Base-by-base conservation (phyloP, 1,140 invertebrate genomes). In the Aphaenogaster floridana region DNA sequence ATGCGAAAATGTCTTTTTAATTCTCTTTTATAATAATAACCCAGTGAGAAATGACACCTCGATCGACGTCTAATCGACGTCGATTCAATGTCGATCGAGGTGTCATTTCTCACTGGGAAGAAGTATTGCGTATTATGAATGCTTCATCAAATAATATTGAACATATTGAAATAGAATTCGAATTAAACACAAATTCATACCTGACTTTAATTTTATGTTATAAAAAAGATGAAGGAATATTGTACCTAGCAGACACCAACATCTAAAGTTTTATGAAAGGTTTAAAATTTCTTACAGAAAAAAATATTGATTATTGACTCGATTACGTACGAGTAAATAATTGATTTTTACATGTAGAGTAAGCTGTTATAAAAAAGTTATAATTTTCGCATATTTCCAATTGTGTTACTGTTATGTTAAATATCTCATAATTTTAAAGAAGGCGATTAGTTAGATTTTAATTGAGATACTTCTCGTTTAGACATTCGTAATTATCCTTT, bases 341-440 rank as follows among this genome's bases (percentile, higher is more conserved):
- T 42, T 77, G 3, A 61, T 9, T 77, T 79, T 63, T 78, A 13
- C 42, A 64, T 50, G 0, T 36, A 64, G 42, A 34, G 15, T 50
- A 64, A 79, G 8, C 4, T 28, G 6, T 21, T 2, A 64, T 78
- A 28, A 28, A 28, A 79, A 50, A 36, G 66, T 79, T 79, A 52
- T n/a, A n/a, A 72, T 74, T 72, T 13, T 74, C 2, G 2, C 11
- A 68, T 76, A 2, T 76, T 57, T 8, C 9, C 0, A 68, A 68
- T 42, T 42, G 2, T 21, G 6, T n/a, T 39, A 13, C 13, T 54
- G 21, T 39, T 6, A 36, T 52, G 9, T 52, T 54, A 76, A 36
- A 54, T 36, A 57, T 34, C 21, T 39, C 6, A 74, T 74, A 36
- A 54, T 57, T 54, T 54, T 8, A 54, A 54, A 34, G 8, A 52